Base-by-base conservation (phyloP, 2,888 invertebrate genomes). In the Lymantria dispar region DNA sequence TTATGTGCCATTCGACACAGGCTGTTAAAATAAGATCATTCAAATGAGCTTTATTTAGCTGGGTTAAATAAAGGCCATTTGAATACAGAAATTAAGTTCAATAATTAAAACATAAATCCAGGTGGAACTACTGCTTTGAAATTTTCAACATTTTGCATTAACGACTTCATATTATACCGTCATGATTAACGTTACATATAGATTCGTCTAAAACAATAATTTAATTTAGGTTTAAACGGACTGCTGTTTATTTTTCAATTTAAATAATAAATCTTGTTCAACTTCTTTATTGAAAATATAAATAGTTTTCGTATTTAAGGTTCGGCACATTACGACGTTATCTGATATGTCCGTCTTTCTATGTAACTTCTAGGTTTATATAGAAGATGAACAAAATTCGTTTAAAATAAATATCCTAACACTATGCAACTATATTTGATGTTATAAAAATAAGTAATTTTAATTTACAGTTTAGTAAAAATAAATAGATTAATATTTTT, bases 11-110 rank as follows among this genome's bases (percentile, higher is more conserved):
- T 54, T 62, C 60, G 68, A 60, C 59, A 64, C 61, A 67, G 57
- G 55, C 48, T 44, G 33, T 48, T 48, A 59, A 70, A 47, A 59
- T 33, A 64, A 64, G 63, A 64, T 30, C 46, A 40, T 67, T 76
- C 80, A 85, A 88, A 86, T 83, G 80, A 68, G 68, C 80, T 80
- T 83, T 63, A 81, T 79, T 81, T 78, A 84, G 88, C 90, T 90
- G 90, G 88, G 87, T 66, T 79, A 87, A 82, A 85, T 81, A 60
- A 80, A 83, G 78, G 65, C 54, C 83, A 85, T 85, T 88, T 83
- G 83, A 78, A 72, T 62, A 51, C 5, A 22, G 22, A 22, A 22
- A 22, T 22, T 22, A 22, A 22, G 5, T 22, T 22, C 3, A 22
- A 22, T 22, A 22, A 3, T 3, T 22, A 22, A 22, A 22, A 22